Evolutionary conservation across 2,888 invertebrate species (phyloP).

Genomic region (Hedychridium roseum): DNA sequence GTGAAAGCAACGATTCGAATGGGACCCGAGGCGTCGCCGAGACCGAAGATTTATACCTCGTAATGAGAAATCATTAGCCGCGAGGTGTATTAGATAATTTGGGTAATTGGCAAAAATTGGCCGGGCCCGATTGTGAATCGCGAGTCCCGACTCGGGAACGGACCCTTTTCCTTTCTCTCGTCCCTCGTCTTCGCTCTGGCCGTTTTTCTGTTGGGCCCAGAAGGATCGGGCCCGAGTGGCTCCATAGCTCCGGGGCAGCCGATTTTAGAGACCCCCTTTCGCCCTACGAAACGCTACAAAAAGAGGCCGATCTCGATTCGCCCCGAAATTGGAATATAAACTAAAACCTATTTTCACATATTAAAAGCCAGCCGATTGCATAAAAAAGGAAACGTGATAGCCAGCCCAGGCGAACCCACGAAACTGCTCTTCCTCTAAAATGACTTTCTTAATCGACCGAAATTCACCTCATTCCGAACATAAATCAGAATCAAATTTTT

Average conservation of each 20-base stretch:
- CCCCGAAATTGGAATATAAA: conserved; percentile 25
- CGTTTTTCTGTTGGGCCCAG: background rate
- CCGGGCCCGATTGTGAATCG: conserved; percentile 35
- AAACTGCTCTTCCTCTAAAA: too few species aligned
- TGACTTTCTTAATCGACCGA: too few species aligned
- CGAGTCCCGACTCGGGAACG: conserved; percentile 18
- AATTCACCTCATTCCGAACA: too few species aligned
- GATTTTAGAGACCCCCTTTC: conserved; percentile 26
- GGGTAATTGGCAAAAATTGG: conserved; percentile 61
- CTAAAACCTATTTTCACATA: conserved; percentile 19
- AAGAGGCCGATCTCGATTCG: conserved; percentile 18
- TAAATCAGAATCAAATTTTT: too few species aligned
- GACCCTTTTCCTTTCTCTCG: conserved; percentile 2
- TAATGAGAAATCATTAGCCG: conserved; percentile 64
- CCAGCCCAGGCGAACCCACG: too few species aligned
- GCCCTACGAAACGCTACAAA: too few species aligned
- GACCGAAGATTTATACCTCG: conserved; percentile 60
- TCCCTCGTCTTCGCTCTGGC: too few species aligned
- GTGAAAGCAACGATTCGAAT: conserved; percentile 31
- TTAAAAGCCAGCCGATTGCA: too few species aligned
- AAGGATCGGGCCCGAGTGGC: conserved; percentile 21
- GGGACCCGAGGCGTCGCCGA: conserved; percentile 38
- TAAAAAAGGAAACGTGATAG: too few species aligned
- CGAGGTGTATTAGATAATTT: conserved; percentile 62
- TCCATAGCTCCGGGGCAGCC: conserved; percentile 31